These are phyloP conservation scores for Chaetops frenatus DNA, from an alignment of 2,113 vertebrate genomes.

Conservation along the genomic window DNA sequence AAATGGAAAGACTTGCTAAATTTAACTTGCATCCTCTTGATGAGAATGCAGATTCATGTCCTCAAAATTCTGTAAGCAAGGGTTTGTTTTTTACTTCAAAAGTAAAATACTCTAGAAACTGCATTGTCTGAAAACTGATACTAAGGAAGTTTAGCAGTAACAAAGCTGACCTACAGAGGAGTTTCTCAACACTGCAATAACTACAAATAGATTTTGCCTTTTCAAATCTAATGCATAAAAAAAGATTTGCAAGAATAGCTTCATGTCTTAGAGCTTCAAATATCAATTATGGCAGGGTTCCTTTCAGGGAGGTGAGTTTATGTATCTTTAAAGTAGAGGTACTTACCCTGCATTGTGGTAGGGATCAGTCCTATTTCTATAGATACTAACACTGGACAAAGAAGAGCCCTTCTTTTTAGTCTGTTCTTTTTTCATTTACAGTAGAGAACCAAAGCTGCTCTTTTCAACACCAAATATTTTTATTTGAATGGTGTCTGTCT, in stretches of 20 bases:
- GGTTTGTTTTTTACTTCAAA: neutral
- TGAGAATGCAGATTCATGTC: neutral
- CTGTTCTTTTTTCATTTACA: neutral
- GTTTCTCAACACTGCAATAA: neutral
- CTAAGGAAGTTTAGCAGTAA: neutral
- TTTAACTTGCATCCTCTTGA: neutral
- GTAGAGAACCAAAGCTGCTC: neutral
- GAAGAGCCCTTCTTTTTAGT: neutral
- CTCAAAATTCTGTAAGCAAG: neutral
- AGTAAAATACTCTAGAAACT: neutral
- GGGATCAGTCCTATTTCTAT: neutral
- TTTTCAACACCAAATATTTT: neutral
- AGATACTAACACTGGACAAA: neutral
- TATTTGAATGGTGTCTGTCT: neutral
- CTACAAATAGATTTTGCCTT: neutral
- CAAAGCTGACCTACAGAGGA: neutral
- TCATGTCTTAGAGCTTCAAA: neutral
- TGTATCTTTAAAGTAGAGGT: neutral
- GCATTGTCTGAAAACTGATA: neutral
- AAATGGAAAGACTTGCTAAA: neutral
- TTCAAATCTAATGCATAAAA: neutral
- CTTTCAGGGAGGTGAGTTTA: neutral
- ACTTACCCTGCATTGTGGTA: neutral
- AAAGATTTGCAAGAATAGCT: neutral
- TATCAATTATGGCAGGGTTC: neutral